Evolutionary conservation across 1,140 invertebrate genomes (phyloP), one percentile per base, ranked within the genome.

Genomic region (Temnothorax nylanderi): DNA sequence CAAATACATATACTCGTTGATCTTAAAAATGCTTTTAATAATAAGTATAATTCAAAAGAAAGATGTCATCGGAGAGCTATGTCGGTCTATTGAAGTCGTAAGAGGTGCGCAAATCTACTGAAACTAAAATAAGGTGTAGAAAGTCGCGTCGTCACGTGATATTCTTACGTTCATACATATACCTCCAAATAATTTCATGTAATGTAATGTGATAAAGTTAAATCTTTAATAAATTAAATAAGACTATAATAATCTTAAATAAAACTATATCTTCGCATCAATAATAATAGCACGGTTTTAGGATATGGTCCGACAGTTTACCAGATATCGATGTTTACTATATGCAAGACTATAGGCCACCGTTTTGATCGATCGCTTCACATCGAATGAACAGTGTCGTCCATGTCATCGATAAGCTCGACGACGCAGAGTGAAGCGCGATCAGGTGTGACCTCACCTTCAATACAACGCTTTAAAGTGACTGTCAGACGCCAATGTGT

Each of bases 361-460:
- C 62, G 69, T 41, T 47, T 74, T 34, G 69, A 74, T 84, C 56
- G 80, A 75, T 74, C 41, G 18, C 69, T 47, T 82, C 13, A 84
- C 54, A 47, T 75, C 41, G 69, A 75, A 60, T 84, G 32, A 84
- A 84, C 41, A 75, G 47, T 75, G 80, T 60, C 54, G 26, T 60
- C 69, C 32, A 49, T 74, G 56, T 82, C 80, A 49, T 75, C 80
- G 80, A 84, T 84, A 75, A 84, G 56, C 80, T 37, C 69, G 69
- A 82, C 37, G 41, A 49, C 16, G 32, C 51, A 58, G 47, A 74
- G 69, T 75, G 69, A 75, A 77, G 77, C 32, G 32, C 49, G 74
- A 89, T 89, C 87, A 76, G 85, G 74, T 76, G 84, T 60, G 77
- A 90, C 71, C 76, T 89, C 41, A 37, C 74, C 58, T 77, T 89